These are phyloP conservation scores for Promerops cafer DNA, from an alignment of 2,113 vertebrate genomes.

Conservation along the genomic window DNA sequence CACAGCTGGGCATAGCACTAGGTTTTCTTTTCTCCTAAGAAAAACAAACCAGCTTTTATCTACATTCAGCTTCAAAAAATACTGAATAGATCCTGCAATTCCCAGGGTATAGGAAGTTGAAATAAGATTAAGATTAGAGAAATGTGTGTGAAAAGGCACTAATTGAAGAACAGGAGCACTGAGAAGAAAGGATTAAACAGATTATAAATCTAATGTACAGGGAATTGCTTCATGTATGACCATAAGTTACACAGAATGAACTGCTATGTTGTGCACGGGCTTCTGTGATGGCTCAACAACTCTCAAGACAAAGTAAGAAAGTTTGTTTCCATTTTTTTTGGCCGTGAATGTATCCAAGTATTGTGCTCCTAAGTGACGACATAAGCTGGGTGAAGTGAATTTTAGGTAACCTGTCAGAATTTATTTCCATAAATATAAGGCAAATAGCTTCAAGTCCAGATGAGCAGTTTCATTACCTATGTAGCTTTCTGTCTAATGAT, in stretches of 20 bases:
- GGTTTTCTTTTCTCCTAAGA: not conserved
- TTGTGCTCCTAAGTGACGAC: not conserved
- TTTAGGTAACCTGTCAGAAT: not conserved
- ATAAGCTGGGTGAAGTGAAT: not conserved
- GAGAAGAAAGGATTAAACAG: slow-evolving; percentile 19
- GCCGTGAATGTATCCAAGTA: not conserved
- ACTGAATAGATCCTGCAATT: not conserved
- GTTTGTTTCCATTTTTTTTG: not conserved
- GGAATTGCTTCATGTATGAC: not conserved
- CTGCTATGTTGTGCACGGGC: not conserved
- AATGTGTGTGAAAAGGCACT: not conserved
- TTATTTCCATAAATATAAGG: not conserved
- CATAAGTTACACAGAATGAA: not conserved
- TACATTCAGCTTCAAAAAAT: not conserved
- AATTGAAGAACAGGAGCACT: not conserved
- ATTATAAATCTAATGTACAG: not conserved
- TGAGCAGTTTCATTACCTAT: not conserved
- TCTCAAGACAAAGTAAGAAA: not conserved
- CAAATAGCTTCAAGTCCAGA: not conserved
- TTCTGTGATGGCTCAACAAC: not conserved
- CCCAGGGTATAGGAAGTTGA: not conserved
- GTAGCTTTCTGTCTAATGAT: not conserved
- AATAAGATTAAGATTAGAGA: not conserved
- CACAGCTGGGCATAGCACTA: not conserved
- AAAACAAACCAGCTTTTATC: not conserved